phyloP scores from a whole-genome alignment of 2,797 vertebrate genomes.

The Cheirogaleus major region DNA sequence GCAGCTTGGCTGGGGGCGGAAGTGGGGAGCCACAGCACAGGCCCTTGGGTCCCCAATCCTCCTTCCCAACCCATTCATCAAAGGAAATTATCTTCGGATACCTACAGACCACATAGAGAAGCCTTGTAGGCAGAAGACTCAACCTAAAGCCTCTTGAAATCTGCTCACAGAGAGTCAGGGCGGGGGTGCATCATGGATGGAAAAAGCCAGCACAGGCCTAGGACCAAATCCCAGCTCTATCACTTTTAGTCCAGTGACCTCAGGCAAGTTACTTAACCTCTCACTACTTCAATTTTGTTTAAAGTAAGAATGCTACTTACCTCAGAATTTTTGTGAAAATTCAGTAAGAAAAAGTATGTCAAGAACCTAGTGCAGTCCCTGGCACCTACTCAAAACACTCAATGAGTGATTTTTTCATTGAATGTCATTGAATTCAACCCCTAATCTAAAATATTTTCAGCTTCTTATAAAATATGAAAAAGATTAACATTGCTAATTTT shows the following conservation, averaged over 20 bases:
- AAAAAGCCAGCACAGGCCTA: neutral
- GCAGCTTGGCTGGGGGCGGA: too few species aligned
- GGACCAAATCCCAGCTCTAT: neutral
- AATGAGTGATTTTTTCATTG: neutral
- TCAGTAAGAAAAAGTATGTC: neutral
- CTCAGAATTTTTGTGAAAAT: neutral
- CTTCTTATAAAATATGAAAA: neutral
- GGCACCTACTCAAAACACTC: neutral
- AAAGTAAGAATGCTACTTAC: neutral
- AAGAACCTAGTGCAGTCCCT: neutral
- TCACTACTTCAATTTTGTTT: neutral
- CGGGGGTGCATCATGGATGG: accelerated
- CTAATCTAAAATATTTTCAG: neutral
- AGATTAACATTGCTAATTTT: neutral
- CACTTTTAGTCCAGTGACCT: neutral
- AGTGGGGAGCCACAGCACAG: neutral
- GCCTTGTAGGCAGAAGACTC: neutral
- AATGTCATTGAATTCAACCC: neutral
- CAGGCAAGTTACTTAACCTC: neutral
- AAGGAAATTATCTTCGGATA: neutral
- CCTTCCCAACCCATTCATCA: neutral
- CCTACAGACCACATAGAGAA: neutral
- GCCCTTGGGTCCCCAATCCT: neutral
- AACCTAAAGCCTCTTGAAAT: neutral
- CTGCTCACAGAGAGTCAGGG: neutral